phyloP scores from a whole-genome alignment of 2,797 vertebrate genomes.

The Thripadectes ignobilis region DNA sequence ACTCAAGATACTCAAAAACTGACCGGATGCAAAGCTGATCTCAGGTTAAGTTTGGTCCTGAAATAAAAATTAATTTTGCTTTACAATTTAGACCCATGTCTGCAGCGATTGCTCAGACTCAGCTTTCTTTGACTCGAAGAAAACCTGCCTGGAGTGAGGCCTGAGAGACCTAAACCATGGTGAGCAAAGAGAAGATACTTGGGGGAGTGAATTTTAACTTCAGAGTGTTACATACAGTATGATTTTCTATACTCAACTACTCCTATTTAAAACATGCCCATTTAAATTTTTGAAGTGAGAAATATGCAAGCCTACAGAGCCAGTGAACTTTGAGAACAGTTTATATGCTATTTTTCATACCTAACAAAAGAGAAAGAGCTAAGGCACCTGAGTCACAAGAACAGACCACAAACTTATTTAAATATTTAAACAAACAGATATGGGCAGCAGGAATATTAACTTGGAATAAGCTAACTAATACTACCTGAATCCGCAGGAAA shows the following conservation, averaged over 20 bases:
- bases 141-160: background rate
- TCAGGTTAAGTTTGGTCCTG: no score
- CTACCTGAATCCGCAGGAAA: background rate
- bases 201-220: background rate
- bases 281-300: background rate
- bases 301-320: background rate
- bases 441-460: background rate
- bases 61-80: no score
- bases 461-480: background rate
- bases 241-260: background rate
- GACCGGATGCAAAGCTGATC: no score
- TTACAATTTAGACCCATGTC: no score
- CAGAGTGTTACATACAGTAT: background rate
- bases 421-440: slow-evolving; percentile 15
- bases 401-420: background rate
- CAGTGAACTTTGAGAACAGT: background rate
- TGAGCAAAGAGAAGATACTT: background rate
- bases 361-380: background rate
- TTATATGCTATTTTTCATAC: background rate
- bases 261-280: background rate
- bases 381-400: background rate
- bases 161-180: background rate
- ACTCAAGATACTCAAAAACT: no score
- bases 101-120: background rate
- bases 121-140: background rate